Evolutionary conservation across 2,113 vertebrate genomes (phyloP).

Genomic region (Cryptoleucopteryx plumbea): DNA sequence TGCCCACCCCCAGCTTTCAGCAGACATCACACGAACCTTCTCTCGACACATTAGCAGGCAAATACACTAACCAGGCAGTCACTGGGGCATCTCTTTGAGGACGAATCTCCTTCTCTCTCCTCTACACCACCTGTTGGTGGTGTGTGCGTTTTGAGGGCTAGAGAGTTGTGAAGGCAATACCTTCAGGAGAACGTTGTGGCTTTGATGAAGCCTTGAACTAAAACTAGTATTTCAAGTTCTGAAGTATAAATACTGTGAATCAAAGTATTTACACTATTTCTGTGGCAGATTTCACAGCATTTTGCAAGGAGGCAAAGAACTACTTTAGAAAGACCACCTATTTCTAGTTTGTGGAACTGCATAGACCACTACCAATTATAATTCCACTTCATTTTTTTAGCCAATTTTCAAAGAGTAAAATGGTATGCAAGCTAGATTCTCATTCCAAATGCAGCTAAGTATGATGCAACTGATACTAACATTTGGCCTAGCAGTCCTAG

Average conservation of each 20-base stretch:
- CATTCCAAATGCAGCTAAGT: neutral
- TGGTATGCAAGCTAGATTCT: neutral
- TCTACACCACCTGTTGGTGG: neutral
- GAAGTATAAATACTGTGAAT: neutral
- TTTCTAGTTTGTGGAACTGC: neutral
- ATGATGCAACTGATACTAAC: neutral
- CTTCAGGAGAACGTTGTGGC: neutral
- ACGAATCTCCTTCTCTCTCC: neutral
- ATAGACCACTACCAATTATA: neutral
- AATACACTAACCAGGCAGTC: neutral
- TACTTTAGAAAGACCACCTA: neutral
- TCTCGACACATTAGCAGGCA: neutral
- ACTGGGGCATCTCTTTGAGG: neutral
- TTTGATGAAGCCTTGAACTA: neutral
- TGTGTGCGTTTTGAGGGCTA: neutral
- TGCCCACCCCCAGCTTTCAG: neutral
- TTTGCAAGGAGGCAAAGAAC: neutral
- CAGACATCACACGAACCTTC: neutral
- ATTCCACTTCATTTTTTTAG: neutral
- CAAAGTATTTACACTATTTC: neutral
- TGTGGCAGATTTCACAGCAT: neutral
- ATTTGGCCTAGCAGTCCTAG: neutral
- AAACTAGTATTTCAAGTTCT: neutral
- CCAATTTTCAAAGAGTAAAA: neutral
- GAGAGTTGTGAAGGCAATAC: neutral